A percentile compares a stretch with the other conserved stretches of the same genome.
These are phyloP conservation scores for Mercenaria mercenaria DNA, from an alignment of 1,140 invertebrate species.

Conservation along the genomic window DNA sequence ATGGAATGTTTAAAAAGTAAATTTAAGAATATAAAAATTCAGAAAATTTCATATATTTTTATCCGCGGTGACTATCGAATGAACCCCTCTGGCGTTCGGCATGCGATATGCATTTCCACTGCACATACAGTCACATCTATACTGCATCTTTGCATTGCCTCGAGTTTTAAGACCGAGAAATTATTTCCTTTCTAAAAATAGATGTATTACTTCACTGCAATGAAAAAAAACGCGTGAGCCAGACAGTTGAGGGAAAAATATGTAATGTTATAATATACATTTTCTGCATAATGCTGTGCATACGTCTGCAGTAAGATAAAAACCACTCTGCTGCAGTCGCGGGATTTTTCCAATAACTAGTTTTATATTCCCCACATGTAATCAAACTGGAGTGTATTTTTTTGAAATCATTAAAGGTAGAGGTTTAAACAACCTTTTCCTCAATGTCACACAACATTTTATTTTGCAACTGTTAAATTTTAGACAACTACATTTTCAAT, in stretches of 20 bases:
- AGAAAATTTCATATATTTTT: not conserved
- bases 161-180: slow-evolving; percentile 45
- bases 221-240: slow-evolving; percentile 24
- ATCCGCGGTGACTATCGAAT: not conserved
- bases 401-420: slow-evolving; percentile 30
- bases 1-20: not conserved
- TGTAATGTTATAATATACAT: slow-evolving; percentile 64
- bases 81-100: not conserved
- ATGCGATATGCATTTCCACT: slow-evolving; percentile 38
- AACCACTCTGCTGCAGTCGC: not conserved
- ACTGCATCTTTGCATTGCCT: slow-evolving; percentile 37
- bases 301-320: slow-evolving; percentile 25
- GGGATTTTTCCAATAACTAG: slow-evolving; percentile 50
- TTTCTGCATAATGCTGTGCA: slow-evolving; percentile 34
- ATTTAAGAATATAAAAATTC: not conserved
- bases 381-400: slow-evolving; percentile 35
- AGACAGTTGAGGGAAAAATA: slow-evolving; percentile 52
- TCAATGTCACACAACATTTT: not conserved
- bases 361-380: slow-evolving; percentile 31
- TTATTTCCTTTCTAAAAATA: slow-evolving; percentile 59
- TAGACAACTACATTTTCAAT: not conserved
- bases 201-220: slow-evolving; percentile 56
- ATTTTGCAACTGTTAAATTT: not conserved
- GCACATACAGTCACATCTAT: not conserved
- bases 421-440: not conserved